Base-by-base conservation (phyloP, 2,113 vertebrate genomes). In the Malurus cyaneus region DNA sequence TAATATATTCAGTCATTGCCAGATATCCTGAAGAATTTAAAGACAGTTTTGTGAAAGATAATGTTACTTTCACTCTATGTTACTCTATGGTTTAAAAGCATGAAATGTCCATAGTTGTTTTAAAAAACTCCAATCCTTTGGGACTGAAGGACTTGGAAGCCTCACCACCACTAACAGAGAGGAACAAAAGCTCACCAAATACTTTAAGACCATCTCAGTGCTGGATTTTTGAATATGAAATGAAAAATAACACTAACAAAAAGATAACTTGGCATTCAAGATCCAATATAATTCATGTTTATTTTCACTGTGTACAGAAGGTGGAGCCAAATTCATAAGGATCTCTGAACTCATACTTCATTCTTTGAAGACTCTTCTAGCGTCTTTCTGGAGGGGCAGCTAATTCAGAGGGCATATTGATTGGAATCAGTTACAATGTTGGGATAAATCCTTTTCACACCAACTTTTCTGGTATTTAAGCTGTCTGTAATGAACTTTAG, bases 271-370 rank as follows among this genome's bases (percentile, higher is more conserved):
- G 72, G 39, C 61, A 44, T 79, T 79, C 18, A 71, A 52, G 62
- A 29, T 19, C 46, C 42, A 77, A 39, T 65, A 78, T 89, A 89
- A 76, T 57, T 94, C 91, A 86, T 86, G 92, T 94, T 97, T 93
- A 94, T 98, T 97, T 96, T 96, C 96, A 91, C 78, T 97, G 81
- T 86, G 96, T 94, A 97, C 98, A 98, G 98, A 97, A 98, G 98
- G 95, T 97, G 98, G 98, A 96, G 97, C 98, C 97, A 98, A 93
- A 98, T 96, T 96, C 97, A 96, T 87, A 97, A 96, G 93, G 95
- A 98, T 98, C 87, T 84, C 66, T 84, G 76, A 74, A 60, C 47
- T 87, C 84, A 59, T 41, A 49, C 12, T 91, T 89, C 67, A 76
- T 24, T 94, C 65, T 77, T 80, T 64, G 42, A 88, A 50, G 47